Percentiles rank a stretch among this genome's conserved stretches.
Evolutionary conservation across 2,888 invertebrate genomes (phyloP).

Genomic region (Erebia ligea): DNA sequence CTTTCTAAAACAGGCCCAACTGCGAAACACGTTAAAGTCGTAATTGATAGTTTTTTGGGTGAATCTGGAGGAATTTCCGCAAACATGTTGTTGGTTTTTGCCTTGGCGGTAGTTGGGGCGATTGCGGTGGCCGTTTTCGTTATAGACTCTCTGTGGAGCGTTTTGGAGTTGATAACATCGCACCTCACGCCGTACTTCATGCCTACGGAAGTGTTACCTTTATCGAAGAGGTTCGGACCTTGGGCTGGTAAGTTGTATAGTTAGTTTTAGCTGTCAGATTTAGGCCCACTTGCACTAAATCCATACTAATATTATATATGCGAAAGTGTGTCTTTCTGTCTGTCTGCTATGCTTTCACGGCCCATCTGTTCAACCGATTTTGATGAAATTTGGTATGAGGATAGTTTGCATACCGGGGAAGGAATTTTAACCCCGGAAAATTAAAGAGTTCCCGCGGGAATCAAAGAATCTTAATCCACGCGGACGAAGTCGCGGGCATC

Average conservation of each 20-base stretch:
- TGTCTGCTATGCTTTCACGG: too few species aligned
- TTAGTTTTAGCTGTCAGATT: neutral
- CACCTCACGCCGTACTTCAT: constrained; percentile 87
- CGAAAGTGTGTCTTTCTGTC: too few species aligned
- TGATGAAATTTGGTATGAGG: too few species aligned
- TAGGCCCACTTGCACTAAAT: neutral
- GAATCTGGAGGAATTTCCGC: neutral
- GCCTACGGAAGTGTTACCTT: constrained; percentile 83
- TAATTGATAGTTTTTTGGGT: neutral
- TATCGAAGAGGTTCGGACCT: constrained; percentile 88
- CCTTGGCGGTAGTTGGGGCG: constrained; percentile 78
- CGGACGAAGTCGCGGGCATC: too few species aligned
- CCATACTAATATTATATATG: too few species aligned
- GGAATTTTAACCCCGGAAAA: too few species aligned
- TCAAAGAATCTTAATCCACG: too few species aligned
- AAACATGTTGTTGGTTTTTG: constrained; percentile 23
- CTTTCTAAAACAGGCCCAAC: constrained; percentile 30
- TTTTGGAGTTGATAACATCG: constrained; percentile 82
- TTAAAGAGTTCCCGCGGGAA: too few species aligned
- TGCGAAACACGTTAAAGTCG: constrained; percentile 17
- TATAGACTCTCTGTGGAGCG: constrained; percentile 84
- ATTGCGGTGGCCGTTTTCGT: constrained; percentile 74
- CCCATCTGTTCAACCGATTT: too few species aligned
- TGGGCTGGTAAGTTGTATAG: constrained; percentile 90
- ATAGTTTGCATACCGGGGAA: too few species aligned